Percentiles rank a stretch among this genome's conserved stretches.
Conservation (phyloP, 1,140 invertebrate species). For the Maniola jurtina region DNA sequence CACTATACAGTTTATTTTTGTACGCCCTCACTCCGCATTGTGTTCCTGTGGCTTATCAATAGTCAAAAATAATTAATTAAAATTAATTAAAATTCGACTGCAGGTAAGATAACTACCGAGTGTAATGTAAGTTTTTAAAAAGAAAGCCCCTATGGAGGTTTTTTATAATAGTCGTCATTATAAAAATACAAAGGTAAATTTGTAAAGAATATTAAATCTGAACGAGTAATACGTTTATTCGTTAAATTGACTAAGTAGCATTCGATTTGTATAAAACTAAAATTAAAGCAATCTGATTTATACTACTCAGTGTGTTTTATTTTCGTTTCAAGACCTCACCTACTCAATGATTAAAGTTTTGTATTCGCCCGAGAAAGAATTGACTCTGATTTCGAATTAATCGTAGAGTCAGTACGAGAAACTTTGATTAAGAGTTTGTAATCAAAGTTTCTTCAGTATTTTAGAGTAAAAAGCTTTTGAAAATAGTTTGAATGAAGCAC, state of each 20-base stretch:
- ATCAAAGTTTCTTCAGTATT: no score
- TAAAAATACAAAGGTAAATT: slow-evolving; percentile 75
- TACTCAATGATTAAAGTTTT: neutral
- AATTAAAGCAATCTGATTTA: slow-evolving; percentile 80
- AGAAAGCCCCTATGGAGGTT: slow-evolving; percentile 78
- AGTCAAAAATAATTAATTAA: slow-evolving; percentile 60
- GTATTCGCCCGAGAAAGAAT: no score
- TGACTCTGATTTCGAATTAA: no score
- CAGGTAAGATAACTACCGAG: slow-evolving; percentile 65
- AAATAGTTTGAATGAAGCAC: no score
- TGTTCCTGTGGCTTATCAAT: slow-evolving; percentile 70
- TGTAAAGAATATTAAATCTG: slow-evolving; percentile 69
- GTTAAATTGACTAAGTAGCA: slow-evolving; percentile 77
- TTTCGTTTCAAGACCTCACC: neutral
- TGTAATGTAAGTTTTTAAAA: slow-evolving; percentile 74
- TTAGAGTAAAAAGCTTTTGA: no score
- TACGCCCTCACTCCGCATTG: slow-evolving; percentile 54
- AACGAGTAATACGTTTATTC: slow-evolving; percentile 77
- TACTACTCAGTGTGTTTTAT: slow-evolving; percentile 58
- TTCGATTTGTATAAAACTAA: slow-evolving; percentile 79
- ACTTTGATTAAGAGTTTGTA: no score
- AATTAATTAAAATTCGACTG: slow-evolving; percentile 67
- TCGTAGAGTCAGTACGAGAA: no score
- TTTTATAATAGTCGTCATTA: slow-evolving; percentile 74
- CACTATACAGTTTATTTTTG: slow-evolving; percentile 30